Percentiles rank a stretch among this genome's conserved stretches.
Evolutionary conservation across 2,888 invertebrate genomes (phyloP).

Genomic region (Dysmachus trigonus): DNA sequence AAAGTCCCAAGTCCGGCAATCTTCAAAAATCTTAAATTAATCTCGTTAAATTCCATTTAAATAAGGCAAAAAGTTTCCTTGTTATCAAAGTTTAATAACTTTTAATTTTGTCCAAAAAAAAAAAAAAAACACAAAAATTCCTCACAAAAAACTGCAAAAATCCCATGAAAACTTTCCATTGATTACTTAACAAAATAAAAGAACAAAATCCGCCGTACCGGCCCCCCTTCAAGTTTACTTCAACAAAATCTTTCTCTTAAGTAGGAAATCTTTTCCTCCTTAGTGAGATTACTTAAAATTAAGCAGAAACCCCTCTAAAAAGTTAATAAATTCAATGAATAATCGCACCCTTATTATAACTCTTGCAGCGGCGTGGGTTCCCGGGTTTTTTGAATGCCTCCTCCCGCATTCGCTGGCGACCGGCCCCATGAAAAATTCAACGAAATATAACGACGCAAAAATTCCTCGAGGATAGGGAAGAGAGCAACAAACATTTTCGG

Average conservation of each 20-base stretch:
- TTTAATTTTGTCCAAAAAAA: not conserved
- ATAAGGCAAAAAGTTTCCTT: not conserved
- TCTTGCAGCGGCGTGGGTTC: not conserved
- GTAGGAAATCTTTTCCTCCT: conserved; percentile 19
- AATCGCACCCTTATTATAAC: conserved; percentile 30
- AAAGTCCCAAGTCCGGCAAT: not conserved
- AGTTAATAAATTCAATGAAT: conserved; percentile 37
- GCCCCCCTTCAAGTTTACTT: not conserved
- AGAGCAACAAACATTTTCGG: not conserved
- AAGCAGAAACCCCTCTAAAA: conserved; percentile 26
- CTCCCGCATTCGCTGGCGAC: not conserved
- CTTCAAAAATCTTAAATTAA: conserved; percentile 1
- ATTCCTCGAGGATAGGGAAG: not conserved
- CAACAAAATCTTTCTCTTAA: not conserved
- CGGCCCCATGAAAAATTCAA: conserved; percentile 16
- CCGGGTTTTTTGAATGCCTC: not conserved
- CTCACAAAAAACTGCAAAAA: conserved; percentile 8
- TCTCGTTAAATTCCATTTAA: conserved; percentile 22
- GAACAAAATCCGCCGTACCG: not conserved
- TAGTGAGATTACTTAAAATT: conserved; percentile 19
- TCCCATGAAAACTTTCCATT: conserved; percentile 12
- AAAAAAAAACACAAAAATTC: too few species aligned
- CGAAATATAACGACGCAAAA: conserved; percentile 9
- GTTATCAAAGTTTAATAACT: conserved; percentile 24
- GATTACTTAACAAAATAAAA: conserved; percentile 13